Percentiles rank a stretch among this genome's conserved stretches.
phyloP scores from a whole-genome alignment of 2,113 vertebrate genomes.

The Datnioides undecimradiatus region DNA sequence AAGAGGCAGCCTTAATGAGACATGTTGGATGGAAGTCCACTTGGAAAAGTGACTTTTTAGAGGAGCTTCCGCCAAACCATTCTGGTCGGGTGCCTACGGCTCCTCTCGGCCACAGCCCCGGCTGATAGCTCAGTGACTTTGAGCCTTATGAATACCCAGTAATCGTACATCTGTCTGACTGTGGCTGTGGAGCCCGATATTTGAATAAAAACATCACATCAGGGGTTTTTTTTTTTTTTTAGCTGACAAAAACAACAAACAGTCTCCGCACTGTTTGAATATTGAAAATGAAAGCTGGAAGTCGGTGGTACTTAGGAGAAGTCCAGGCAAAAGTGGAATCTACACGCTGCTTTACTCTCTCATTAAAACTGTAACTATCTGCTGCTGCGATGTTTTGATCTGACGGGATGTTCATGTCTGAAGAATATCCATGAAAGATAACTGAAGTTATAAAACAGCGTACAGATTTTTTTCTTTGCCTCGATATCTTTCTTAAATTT shows the following conservation, averaged over 20 bases:
- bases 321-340: slow-evolving; percentile 16
- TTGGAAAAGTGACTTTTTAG: slow-evolving; percentile 35
- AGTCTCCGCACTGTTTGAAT: neutral
- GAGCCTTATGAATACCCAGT: slow-evolving; percentile 19
- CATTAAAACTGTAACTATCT: slow-evolving; percentile 59
- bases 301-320: neutral
- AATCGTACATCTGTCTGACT: slow-evolving; percentile 16
- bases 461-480: slow-evolving; percentile 1
- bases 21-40: slow-evolving; percentile 15
- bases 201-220: neutral
- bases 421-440: slow-evolving; percentile 35
- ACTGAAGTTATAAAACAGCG: slow-evolving; percentile 26
- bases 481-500: slow-evolving; percentile 6
- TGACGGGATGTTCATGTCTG: slow-evolving; percentile 3
- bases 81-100: slow-evolving; percentile 36
- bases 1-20: slow-evolving; percentile 35
- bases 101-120: slow-evolving; percentile 17
- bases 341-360: slow-evolving; percentile 3
- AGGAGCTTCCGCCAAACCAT: slow-evolving; percentile 20
- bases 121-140: neutral
- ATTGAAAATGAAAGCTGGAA: slow-evolving; percentile 2
- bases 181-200: neutral
- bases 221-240: too few species aligned
- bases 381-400: slow-evolving; percentile 42
- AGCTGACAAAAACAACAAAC: too few species aligned